Evolutionary conservation across 2,888 invertebrate genomes (phyloP).

Genomic region (Nasonia oneida): DNA sequence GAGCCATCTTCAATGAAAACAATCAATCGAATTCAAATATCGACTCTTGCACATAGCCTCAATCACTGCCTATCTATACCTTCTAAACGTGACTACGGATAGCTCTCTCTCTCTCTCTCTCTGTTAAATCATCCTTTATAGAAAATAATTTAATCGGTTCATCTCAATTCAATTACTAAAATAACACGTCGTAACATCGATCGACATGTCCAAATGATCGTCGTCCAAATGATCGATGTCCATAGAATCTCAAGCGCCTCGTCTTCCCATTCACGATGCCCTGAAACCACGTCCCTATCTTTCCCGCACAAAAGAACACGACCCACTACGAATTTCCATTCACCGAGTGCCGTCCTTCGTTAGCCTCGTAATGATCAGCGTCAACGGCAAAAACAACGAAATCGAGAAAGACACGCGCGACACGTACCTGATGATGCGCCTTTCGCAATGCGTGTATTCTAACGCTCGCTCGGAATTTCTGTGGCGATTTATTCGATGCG

Average conservation of each 20-base stretch:
- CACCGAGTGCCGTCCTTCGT: background rate
- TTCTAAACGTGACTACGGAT: background rate
- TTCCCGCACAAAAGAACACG: background rate
- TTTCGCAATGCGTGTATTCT: conserved; percentile 17
- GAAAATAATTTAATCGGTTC: background rate
- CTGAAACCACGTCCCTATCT: background rate
- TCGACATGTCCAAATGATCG: too few relatives aligned
- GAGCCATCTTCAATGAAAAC: too few relatives aligned
- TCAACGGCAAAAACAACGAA: background rate
- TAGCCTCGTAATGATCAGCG: background rate
- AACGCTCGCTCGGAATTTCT: conserved; percentile 28
- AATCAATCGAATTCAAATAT: too few relatives aligned
- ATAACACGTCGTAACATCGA: background rate
- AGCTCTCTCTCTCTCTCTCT: background rate
- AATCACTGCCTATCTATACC: background rate
- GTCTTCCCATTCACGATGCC: background rate
- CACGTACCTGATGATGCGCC: background rate
- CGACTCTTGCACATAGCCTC: background rate
- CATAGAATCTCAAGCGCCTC: too few relatives aligned
- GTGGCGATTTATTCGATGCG: conserved; percentile 5
- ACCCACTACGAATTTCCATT: background rate
- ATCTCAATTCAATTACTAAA: background rate
- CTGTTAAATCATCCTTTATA: background rate
- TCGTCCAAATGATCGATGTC: too few relatives aligned
- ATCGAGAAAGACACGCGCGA: background rate